Conservation (phyloP, 2,113 vertebrate species). For the Eulacestoma nigropectus region DNA sequence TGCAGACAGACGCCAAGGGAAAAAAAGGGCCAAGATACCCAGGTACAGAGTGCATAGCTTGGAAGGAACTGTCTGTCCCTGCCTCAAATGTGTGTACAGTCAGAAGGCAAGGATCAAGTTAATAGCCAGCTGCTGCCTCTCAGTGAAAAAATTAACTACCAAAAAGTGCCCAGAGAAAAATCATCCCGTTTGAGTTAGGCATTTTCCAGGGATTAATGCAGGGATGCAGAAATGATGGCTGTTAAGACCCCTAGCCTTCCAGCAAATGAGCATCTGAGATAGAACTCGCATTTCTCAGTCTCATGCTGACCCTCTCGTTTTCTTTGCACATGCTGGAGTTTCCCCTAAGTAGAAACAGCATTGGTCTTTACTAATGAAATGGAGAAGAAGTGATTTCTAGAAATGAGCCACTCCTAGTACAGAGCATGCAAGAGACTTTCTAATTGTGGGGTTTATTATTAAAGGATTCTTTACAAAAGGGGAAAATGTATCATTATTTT, state of each 20-base stretch:
- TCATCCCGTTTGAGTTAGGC: background rate
- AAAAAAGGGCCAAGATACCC: background rate
- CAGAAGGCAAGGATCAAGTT: background rate
- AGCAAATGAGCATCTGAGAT: background rate
- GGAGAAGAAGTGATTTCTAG: background rate
- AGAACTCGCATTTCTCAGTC: background rate
- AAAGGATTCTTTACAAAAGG: background rate
- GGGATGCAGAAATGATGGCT: background rate
- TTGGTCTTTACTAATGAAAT: background rate
- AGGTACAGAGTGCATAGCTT: background rate
- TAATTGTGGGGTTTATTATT: background rate
- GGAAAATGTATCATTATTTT: background rate
- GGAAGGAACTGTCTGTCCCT: background rate
- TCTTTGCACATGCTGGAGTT: rapidly evolving
- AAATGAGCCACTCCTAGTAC: background rate
- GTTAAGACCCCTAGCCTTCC: background rate
- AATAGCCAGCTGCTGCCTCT: background rate
- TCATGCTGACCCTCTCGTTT: background rate
- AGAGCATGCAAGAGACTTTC: background rate
- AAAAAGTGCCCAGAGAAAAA: background rate
- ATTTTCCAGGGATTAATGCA: background rate
- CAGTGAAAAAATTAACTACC: background rate
- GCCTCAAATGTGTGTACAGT: background rate
- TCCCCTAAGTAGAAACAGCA: background rate
- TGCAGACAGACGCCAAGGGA: background rate